Evolutionary conservation across 1,140 invertebrate species (phyloP), one percentile per base, ranked within the genome.

Genomic region (Meteorus sp.): DNA sequence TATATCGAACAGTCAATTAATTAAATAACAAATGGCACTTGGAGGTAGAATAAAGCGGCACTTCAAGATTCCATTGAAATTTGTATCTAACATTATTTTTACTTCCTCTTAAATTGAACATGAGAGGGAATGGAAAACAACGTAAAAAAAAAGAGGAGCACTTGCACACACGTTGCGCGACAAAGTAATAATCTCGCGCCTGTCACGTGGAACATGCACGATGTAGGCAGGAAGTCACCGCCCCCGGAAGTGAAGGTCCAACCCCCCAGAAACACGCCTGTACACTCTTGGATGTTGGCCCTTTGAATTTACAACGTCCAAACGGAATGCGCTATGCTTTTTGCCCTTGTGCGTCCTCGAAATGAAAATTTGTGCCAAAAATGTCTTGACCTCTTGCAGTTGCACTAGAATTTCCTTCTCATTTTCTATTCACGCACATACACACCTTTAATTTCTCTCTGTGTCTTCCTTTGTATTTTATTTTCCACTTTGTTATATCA

Each of bases 191-290:
- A 19, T 31, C 25, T 48, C 37, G 54, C 59, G 59, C 59, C 59
- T 56, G 54, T 61, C 53, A 61, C 53, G 59, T 56, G 59, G 54
- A 61, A 61, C 61, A 59, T 52, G 44, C 35, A 37, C 52, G 35
- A 45, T 23, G 47, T 41, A 13, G 37, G 54, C 61, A 62, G 61
- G 61, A 59, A 59, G 56, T 62, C 29, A 59, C 56, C 61, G 61
- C 61, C 61, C 61, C 61, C 61, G 61, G 61, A 62, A 62, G 56
- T 59, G 29, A 62, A 62, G 44, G 56, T 56, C 56, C 56, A 59
- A 35, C 60, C 56, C 56, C 56, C 54, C 56, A 25, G n/a, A n/a
- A 27, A 29, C 31, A 55, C 56, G 41, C 56, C 43, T 48, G 17
- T 29, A 43, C 43, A 3, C 35, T 15, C 11, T 39, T 39, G 8